These are phyloP conservation scores for Anhinga anhinga DNA, from an alignment of 2,113 vertebrate genomes.

Conservation along the genomic window DNA sequence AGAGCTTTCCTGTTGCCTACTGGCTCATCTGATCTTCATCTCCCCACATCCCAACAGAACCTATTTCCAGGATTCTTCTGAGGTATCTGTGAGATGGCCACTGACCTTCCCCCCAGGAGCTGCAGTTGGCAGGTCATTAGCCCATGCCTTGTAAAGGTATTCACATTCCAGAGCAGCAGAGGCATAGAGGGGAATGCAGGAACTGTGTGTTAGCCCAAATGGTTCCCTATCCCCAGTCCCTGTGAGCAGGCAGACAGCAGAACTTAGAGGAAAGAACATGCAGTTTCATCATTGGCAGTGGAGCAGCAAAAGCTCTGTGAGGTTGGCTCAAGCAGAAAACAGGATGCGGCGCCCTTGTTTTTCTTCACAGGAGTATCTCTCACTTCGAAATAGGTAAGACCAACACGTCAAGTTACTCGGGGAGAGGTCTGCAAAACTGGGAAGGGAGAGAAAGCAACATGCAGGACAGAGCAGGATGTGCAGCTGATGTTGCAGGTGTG, in stretches of 20 bases:
- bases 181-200: not conserved
- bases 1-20: not conserved
- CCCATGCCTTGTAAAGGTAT: not conserved
- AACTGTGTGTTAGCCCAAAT: not conserved
- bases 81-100: not conserved
- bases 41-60: not conserved
- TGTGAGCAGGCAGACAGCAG: not conserved
- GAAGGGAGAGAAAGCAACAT: not conserved
- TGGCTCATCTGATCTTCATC: not conserved
- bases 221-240: not conserved
- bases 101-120: not conserved
- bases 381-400: not conserved
- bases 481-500: not conserved
- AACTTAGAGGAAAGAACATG: conserved; percentile 8
- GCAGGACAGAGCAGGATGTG: conserved; percentile 24
- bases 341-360: not conserved
- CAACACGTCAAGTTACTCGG: not conserved
- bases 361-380: not conserved
- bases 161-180: conserved; percentile 13
- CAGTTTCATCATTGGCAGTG: not conserved
- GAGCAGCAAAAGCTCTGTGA: not conserved
- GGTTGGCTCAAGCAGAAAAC: conserved; percentile 5
- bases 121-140: conserved; percentile 2
- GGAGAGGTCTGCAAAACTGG: not conserved
- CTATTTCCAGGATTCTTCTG: not conserved